Conservation (phyloP, 2,113 vertebrate genomes). For the Macrotis lagotis region DNA sequence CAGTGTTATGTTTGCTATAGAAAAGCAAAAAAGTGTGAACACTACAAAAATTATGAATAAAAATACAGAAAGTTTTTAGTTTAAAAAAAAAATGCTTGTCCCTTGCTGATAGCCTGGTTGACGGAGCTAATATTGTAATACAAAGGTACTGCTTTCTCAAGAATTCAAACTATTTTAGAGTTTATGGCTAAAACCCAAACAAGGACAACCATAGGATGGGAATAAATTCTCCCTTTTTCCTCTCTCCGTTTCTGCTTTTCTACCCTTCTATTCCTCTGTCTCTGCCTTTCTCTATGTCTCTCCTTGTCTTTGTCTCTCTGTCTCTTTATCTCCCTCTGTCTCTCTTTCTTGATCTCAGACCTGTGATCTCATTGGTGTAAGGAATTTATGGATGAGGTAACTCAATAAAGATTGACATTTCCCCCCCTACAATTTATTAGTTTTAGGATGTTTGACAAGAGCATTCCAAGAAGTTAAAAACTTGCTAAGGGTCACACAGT, state of each 20-base stretch:
- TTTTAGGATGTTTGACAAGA: too few relatives aligned
- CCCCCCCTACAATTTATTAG: too few relatives aligned
- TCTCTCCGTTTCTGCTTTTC: too few relatives aligned
- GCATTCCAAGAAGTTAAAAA: background rate
- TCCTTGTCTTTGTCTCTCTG: too few relatives aligned
- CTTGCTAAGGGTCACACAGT: background rate
- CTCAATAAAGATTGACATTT: background rate
- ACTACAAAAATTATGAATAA: too few relatives aligned
- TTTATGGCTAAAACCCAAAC: background rate
- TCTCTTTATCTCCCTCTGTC: background rate
- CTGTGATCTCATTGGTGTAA: background rate
- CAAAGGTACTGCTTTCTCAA: background rate
- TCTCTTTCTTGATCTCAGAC: background rate
- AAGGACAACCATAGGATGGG: background rate
- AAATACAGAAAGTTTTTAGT: too few relatives aligned
- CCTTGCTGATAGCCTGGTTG: background rate
- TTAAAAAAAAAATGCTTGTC: background rate
- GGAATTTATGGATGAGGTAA: background rate
- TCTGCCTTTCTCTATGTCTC: too few relatives aligned
- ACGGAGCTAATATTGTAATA: background rate
- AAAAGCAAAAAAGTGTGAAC: too few relatives aligned
- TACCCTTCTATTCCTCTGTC: too few relatives aligned
- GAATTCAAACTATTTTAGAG: background rate
- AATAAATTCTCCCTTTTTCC: background rate
- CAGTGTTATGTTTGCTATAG: too few relatives aligned